phyloP scores from a whole-genome alignment of 2,797 vertebrate species.

The Naso thynnoides region DNA sequence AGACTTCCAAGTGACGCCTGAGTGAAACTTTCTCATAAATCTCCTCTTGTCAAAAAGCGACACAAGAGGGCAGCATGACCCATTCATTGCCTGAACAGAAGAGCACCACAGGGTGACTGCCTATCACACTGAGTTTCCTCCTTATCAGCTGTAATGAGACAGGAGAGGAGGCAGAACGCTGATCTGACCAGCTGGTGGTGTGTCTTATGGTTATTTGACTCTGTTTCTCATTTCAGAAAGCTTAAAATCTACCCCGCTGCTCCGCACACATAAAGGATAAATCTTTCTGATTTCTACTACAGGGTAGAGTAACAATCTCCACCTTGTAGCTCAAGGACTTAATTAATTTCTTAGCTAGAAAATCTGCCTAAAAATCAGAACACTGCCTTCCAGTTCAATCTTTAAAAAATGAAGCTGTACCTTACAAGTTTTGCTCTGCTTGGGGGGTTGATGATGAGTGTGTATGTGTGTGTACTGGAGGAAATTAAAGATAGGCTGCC shows the following conservation, averaged over 20 bases:
- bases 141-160: constrained; percentile 26
- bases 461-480: neutral
- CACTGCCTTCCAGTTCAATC: neutral
- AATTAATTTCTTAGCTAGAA: neutral
- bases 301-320: constrained; percentile 5
- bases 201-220: constrained; percentile 7
- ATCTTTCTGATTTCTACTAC: constrained; percentile 5
- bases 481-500: neutral
- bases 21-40: neutral
- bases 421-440: neutral
- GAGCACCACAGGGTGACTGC: neutral
- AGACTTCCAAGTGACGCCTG: neutral
- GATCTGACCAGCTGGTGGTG: constrained; percentile 17
- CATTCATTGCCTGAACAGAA: neutral
- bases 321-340: constrained; percentile 1
- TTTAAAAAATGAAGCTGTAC: constrained; percentile 10
- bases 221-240: neutral
- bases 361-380: constrained; percentile 7
- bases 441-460: neutral
- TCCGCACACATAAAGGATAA: constrained; percentile 9
- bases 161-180: neutral
- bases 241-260: neutral
- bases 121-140: constrained; percentile 7
- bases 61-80: constrained; percentile 67
- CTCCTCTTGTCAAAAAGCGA: neutral